These are phyloP conservation scores for Drosophila conformis DNA, from an alignment of 2,888 invertebrate species.

Conservation along the genomic window DNA sequence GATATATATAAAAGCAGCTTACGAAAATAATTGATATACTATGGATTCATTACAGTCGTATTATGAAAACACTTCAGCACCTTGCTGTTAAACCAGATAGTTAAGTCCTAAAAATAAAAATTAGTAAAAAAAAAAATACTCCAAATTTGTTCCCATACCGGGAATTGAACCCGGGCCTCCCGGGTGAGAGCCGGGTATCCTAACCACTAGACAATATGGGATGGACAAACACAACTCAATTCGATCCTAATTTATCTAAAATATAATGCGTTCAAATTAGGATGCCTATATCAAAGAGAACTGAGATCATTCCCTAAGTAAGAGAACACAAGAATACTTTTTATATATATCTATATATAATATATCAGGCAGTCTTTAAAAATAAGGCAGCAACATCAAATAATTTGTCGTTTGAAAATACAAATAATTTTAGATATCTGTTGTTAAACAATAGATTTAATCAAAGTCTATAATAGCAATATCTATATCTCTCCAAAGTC, in stretches of 20 bases:
- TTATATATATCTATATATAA: not conserved
- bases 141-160: conserved; percentile 53
- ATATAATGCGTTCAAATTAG: not conserved
- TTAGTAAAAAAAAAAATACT: too few species aligned
- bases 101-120: not conserved
- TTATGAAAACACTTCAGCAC: not conserved
- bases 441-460: not conserved
- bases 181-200: conserved; percentile 76
- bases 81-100: not conserved
- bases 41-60: not conserved
- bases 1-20: not conserved
- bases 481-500: not conserved
- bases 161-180: conserved; percentile 75
- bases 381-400: not conserved
- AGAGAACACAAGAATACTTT: not conserved
- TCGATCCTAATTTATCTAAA: not conserved
- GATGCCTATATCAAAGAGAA: not conserved
- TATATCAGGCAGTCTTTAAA: too few species aligned
- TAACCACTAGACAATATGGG: conserved; percentile 77
- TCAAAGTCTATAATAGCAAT: not conserved
- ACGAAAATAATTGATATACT: not conserved
- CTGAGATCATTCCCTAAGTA: not conserved
- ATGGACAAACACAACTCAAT: not conserved
- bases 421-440: not conserved
- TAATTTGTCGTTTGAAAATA: not conserved